These are phyloP conservation scores for Spinus olivaceus DNA, from an alignment of 2,797 vertebrate species.

Conservation along the genomic window DNA sequence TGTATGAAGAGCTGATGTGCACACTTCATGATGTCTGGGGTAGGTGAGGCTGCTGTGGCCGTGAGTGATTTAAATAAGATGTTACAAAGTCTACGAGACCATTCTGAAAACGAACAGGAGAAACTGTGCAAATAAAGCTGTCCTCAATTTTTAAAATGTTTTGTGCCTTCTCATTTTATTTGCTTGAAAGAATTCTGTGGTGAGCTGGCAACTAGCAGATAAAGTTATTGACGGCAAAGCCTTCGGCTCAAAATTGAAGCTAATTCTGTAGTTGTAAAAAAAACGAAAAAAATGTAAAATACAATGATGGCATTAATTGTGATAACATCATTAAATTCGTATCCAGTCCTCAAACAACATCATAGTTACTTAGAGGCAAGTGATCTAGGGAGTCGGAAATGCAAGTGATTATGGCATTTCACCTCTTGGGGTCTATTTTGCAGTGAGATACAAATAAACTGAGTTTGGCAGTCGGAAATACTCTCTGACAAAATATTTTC, in stretches of 20 bases:
- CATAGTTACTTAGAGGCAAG: slow-evolving; percentile 37
- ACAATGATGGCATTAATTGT: slow-evolving; percentile 47
- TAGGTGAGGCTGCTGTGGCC: not conserved
- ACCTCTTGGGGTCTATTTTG: slow-evolving; percentile 47
- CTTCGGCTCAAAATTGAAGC: slow-evolving; percentile 12
- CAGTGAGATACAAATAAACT: slow-evolving; percentile 50
- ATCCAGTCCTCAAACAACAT: slow-evolving; percentile 43
- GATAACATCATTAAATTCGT: slow-evolving; percentile 45
- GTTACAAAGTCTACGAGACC: not conserved
- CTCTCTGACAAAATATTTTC: slow-evolving; percentile 39
- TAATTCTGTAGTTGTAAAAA: not conserved
- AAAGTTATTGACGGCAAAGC: slow-evolving; percentile 35
- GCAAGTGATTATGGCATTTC: slow-evolving; percentile 40
- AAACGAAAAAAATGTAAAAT: not conserved
- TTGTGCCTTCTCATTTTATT: slow-evolving; percentile 6
- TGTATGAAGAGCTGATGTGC: not conserved
- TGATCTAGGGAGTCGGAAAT: slow-evolving; percentile 48
- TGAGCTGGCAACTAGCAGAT: slow-evolving; percentile 12
- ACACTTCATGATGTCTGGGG: not conserved
- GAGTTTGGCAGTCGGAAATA: slow-evolving; percentile 53
- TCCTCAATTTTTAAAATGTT: not conserved
- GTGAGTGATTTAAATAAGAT: not conserved
- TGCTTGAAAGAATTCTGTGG: slow-evolving; percentile 9
- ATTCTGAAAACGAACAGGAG: not conserved
- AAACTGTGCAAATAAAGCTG: not conserved